These are phyloP conservation scores for Psittacus erithacus DNA, from an alignment of 2,113 vertebrate species.

Conservation along the genomic window DNA sequence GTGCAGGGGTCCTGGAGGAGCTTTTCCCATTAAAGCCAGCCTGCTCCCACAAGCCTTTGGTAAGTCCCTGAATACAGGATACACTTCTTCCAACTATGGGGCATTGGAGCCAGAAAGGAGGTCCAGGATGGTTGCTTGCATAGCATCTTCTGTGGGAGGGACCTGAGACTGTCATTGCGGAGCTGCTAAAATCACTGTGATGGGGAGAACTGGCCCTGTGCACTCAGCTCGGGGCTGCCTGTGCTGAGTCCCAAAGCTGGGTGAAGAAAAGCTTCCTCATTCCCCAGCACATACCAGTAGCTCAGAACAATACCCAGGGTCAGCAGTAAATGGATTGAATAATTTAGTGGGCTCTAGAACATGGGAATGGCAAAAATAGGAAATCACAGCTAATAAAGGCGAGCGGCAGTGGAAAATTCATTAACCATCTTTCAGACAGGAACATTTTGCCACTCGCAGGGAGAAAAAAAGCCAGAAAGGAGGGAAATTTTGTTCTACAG, in stretches of 20 bases:
- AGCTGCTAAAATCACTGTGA: not conserved
- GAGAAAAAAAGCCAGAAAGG: not conserved
- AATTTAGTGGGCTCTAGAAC: conserved; percentile 47
- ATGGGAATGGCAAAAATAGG: conserved; percentile 33
- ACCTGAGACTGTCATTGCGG: not conserved
- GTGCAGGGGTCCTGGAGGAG: not conserved
- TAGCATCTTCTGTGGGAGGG: not conserved
- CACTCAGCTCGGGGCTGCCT: not conserved
- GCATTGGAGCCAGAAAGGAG: not conserved
- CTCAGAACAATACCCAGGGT: conserved; percentile 3
- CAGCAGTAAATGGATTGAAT: conserved; percentile 60
- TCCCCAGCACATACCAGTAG: not conserved
- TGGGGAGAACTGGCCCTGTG: not conserved
- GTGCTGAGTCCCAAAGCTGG: not conserved
- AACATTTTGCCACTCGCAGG: not conserved
- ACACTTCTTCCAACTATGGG: not conserved
- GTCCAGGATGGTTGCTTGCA: not conserved
- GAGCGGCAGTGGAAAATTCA: conserved; percentile 32
- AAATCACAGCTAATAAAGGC: conserved; percentile 46
- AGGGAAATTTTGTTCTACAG: conserved; percentile 4
- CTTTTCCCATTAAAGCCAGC: not conserved
- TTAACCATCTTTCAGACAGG: conserved; percentile 46
- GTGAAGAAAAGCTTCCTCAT: not conserved
- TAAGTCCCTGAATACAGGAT: not conserved
- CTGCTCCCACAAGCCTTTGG: not conserved